Evolutionary conservation across 2,888 invertebrate species (phyloP).

Genomic region (Lomographa bimaculata): DNA sequence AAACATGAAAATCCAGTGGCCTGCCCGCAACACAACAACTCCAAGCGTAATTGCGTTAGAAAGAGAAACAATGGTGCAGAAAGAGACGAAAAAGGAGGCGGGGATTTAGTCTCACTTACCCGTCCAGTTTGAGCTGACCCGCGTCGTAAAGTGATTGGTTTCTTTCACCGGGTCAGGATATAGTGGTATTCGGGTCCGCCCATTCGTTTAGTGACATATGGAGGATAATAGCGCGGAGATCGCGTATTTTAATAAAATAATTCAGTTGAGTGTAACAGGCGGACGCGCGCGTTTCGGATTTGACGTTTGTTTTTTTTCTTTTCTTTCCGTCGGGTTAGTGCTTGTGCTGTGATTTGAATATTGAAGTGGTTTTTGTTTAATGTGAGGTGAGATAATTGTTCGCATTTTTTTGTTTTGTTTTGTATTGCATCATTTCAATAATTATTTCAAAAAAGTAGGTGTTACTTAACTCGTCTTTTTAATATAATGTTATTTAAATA

Average conservation of each 20-base stretch:
- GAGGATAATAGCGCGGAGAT: constrained; percentile 65
- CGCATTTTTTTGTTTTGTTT: too few species aligned
- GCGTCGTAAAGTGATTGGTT: neutral
- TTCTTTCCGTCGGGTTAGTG: constrained; percentile 5
- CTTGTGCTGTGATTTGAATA: constrained; percentile 2
- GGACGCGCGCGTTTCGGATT: constrained; percentile 28
- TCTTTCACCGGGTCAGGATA: neutral
- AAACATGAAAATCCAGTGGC: constrained; percentile 42
- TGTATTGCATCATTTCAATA: too few species aligned
- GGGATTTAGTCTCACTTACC: constrained; percentile 30
- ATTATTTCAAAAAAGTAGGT: too few species aligned
- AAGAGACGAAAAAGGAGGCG: constrained; percentile 23
- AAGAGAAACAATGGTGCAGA: constrained; percentile 28
- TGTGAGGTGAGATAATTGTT: constrained; percentile 4
- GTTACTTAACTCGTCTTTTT: too few species aligned
- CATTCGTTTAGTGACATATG: constrained; percentile 68
- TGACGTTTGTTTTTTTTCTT: constrained; percentile 24
- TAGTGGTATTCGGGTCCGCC: constrained; percentile 58
- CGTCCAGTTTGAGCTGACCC: constrained; percentile 36
- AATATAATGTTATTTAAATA: too few species aligned
- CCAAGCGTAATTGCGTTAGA: constrained; percentile 31
- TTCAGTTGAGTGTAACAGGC: constrained; percentile 61
- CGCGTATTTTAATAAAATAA: constrained; percentile 70
- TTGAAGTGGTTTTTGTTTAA: constrained; percentile 15
- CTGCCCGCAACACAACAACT: constrained; percentile 32